phyloP scores from a whole-genome alignment of 35 echinoderm and acorn worm genomes.

The Acanthaster planci region DNA sequence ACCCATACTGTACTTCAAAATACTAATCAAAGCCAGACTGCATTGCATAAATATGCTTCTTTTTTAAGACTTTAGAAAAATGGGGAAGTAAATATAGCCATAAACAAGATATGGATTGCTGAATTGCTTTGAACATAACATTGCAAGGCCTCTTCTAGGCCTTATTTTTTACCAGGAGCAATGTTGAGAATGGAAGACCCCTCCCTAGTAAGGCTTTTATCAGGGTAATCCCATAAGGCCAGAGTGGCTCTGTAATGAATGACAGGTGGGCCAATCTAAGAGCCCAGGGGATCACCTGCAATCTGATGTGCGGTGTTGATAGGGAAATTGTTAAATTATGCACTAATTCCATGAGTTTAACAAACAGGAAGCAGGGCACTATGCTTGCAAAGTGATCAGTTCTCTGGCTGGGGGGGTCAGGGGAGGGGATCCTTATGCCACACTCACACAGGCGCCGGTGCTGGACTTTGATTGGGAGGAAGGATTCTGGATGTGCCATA shows the following conservation, averaged over 20 bases:
- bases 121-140: too few species aligned
- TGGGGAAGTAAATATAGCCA: too few species aligned
- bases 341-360: conserved; percentile 21
- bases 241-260: conserved; percentile 18
- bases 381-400: neutral
- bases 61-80: too few species aligned
- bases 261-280: neutral
- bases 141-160: too few species aligned
- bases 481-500: neutral
- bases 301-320: conserved; percentile 28
- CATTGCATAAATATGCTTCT: too few species aligned
- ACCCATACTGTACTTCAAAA: too few species aligned
- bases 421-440: too few species aligned
- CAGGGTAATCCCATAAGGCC: conserved; percentile 1
- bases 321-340: conserved; percentile 32
- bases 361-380: conserved; percentile 23
- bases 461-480: too few species aligned
- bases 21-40: too few species aligned
- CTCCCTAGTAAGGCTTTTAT: neutral
- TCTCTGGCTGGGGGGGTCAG: too few species aligned
- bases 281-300: neutral
- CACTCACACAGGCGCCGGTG: too few species aligned
- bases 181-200: neutral
- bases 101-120: too few species aligned
- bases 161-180: conserved; percentile 3